A percentile compares a stretch with the other conserved stretches of the same genome.
Conservation (phyloP, 1,140 invertebrate species). For the Wiebesia pumilae region DNA sequence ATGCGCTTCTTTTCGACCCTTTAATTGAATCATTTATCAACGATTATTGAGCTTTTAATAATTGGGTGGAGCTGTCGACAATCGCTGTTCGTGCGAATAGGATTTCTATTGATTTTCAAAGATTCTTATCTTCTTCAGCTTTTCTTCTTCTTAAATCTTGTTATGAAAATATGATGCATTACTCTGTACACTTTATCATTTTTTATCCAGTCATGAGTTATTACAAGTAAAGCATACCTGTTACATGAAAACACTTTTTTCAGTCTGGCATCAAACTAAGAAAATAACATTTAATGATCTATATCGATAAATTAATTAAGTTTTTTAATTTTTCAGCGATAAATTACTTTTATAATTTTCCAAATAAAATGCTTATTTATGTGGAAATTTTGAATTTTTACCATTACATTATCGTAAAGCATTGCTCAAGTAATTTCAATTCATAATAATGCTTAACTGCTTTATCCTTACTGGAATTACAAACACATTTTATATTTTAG, state of each 20-base stretch:
- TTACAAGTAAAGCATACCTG: neutral
- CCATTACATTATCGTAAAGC: too few species aligned
- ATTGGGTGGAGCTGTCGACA: conserved; percentile 31
- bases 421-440: too few species aligned
- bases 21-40: conserved; percentile 53
- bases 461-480: neutral
- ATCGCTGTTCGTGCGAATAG: neutral
- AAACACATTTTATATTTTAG: neutral
- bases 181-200: neutral
- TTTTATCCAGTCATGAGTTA: neutral
- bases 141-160: neutral
- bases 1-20: conserved; percentile 30
- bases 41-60: conserved; percentile 49
- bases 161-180: neutral
- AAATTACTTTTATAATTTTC: too few species aligned
- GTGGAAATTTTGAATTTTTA: neutral
- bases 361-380: neutral
- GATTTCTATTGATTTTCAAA: conserved; percentile 32
- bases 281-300: neutral
- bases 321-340: too few species aligned
- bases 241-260: neutral
- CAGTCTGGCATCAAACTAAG: neutral
- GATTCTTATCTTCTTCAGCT: conserved; percentile 26
- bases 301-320: neutral
- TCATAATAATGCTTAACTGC: neutral